phyloP scores from a whole-genome alignment of 2,888 invertebrate genomes.

The Cerastoderma edule region DNA sequence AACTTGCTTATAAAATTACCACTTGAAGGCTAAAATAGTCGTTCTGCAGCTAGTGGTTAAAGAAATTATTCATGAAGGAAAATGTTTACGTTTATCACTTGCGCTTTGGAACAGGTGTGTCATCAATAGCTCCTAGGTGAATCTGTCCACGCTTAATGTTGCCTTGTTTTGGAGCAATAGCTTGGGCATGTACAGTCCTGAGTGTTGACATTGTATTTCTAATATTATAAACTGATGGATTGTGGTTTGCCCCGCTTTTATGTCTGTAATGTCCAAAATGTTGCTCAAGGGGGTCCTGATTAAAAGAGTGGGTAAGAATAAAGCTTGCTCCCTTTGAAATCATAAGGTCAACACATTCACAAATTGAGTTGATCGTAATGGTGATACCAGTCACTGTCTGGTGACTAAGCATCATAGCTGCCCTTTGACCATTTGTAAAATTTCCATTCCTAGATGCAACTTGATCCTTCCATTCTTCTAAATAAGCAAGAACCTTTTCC shows the following conservation, averaged over 20 bases:
- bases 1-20: too few relatives aligned
- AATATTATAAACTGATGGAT: not conserved
- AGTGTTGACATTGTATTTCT: not conserved
- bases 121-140: too few relatives aligned
- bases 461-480: conserved; percentile 11
- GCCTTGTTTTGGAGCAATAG: not conserved
- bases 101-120: too few relatives aligned
- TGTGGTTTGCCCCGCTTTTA: not conserved
- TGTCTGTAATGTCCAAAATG: conserved; percentile 15
- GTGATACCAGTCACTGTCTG: not conserved
- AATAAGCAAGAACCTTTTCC: conserved; percentile 6
- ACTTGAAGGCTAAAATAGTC: too few relatives aligned
- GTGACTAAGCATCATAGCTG: conserved; percentile 7
- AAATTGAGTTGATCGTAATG: not conserved
- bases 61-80: too few relatives aligned
- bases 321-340: not conserved
- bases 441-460: conserved; percentile 19
- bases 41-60: too few relatives aligned
- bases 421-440: conserved; percentile 11
- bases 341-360: not conserved
- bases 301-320: not conserved
- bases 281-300: conserved; percentile 14
- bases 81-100: too few relatives aligned
- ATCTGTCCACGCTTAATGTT: too few relatives aligned
- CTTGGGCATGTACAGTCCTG: too few relatives aligned